These are phyloP conservation scores for Lophochroa leadbeateri DNA, from an alignment of 2,113 vertebrate species.

Conservation along the genomic window DNA sequence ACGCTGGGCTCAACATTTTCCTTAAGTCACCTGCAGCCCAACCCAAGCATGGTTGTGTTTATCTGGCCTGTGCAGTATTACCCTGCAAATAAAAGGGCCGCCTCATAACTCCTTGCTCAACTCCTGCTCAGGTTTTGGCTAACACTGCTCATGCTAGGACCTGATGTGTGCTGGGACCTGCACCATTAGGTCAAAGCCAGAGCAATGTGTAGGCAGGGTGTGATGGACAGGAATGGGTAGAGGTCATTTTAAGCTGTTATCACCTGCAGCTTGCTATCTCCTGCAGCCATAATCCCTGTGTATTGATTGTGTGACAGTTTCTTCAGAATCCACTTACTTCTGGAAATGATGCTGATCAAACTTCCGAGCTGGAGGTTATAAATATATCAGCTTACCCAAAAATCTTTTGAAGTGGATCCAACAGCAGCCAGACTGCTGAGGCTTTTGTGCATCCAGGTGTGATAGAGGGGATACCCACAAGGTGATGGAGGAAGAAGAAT, in stretches of 20 bases:
- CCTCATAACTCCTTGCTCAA: fast-evolving
- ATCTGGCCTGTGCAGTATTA: not conserved
- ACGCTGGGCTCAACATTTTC: not conserved
- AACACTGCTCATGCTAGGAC: not conserved
- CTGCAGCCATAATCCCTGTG: not conserved
- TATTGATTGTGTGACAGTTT: not conserved
- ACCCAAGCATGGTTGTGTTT: fast-evolving
- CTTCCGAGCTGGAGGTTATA: not conserved
- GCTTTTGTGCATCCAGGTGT: not conserved
- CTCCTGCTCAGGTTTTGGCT: not conserved
- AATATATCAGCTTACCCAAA: not conserved
- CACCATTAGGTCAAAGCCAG: not conserved
- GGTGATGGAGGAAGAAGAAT: not conserved
- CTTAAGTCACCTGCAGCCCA: not conserved
- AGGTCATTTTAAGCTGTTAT: not conserved
- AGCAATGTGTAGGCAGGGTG: fast-evolving
- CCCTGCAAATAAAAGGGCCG: not conserved
- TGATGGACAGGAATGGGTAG: not conserved
- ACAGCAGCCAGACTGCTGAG: not conserved
- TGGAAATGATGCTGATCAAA: not conserved
- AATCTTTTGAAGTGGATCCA: not conserved
- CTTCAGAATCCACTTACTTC: not conserved
- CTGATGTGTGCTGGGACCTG: not conserved
- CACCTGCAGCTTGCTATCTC: not conserved
- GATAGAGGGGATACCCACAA: not conserved